Evolutionary conservation across 2,113 vertebrate species (phyloP), one percentile per base, ranked within the genome.

Genomic region (Otolemur garnettii): DNA sequence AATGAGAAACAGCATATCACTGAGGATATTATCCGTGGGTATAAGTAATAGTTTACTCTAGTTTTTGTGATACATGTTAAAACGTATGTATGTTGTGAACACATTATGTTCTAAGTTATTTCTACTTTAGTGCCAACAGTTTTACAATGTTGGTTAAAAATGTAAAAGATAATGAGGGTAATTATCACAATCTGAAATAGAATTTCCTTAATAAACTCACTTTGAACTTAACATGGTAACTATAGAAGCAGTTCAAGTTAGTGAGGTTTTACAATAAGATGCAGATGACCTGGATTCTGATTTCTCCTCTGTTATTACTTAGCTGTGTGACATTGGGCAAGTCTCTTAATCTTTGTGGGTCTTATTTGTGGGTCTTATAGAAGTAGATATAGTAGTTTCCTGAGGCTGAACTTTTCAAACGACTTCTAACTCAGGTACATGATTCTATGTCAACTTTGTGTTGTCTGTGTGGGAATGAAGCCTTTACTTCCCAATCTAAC

Each of bases 91-190:
- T 50, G 45, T 50, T 50, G 45, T 50, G 45, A 50, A 50, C 45
- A 50, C 4, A 94, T 60, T 42, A 75, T 74, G 3, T 66, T 79
- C 30, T 91, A 53, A 92, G 22, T 26, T 83, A 95, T 90, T 97
- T 97, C 28, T 95, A 26, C 69, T 92, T 64, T 66, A 66, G 9
- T 90, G 4, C 64, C 93, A 68, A 87, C 33, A 83, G 33, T 91
- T 93, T 93, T 66, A 66, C 22, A 87, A 55, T 38, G 66, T 68
- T 91, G 45, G 50, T 90, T 94, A 66, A 92, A 97, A 94, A 94
- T 30, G n/a, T 64, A 35, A 74, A 90, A 81, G 35, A 72, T 4
- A 64, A 42, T 42, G 55, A 84, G 60, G 21, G 19, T 90, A 83
- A 71, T 78, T 62, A 30, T 75, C 24, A 91, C 26, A 87, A 91